A percentile compares a stretch with the other conserved stretches of the same genome.
These are phyloP conservation scores for Chaetura pelagica DNA, from an alignment of 2,113 vertebrate genomes.

Conservation along the genomic window DNA sequence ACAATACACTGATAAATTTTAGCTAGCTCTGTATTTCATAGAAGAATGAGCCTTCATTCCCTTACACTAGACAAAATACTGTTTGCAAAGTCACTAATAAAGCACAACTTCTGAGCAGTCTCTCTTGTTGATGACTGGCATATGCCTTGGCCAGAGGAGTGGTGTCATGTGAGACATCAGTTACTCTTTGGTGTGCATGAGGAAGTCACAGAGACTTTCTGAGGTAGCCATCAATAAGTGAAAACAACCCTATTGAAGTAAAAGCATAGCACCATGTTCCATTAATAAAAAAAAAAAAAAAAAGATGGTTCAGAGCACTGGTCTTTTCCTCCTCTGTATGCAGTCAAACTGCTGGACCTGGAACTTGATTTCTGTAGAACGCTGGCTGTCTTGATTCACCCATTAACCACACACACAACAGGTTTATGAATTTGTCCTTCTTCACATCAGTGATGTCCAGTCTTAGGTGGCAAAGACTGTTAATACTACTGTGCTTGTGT, in stretches of 20 bases:
- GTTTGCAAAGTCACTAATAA: background rate
- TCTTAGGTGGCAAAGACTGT: background rate
- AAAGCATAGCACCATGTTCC: constrained; percentile 82
- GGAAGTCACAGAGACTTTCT: constrained; percentile 57
- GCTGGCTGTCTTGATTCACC: background rate
- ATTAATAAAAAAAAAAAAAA: background rate
- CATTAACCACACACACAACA: background rate
- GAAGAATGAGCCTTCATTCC: background rate
- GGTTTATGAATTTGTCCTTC: background rate
- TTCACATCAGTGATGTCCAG: background rate
- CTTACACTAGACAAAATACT: background rate
- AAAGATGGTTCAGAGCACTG: background rate
- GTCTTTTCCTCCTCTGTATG: background rate
- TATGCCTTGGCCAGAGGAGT: background rate
- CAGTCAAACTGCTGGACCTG: background rate
- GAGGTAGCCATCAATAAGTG: constrained; percentile 84
- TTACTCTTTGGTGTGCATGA: background rate
- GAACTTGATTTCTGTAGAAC: background rate
- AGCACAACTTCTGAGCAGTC: background rate
- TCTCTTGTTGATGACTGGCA: background rate
- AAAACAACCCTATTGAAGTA: background rate
- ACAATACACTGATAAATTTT: background rate
- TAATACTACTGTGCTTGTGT: background rate
- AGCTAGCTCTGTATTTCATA: background rate
- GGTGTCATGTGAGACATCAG: background rate